These are phyloP conservation scores for Musca vetustissima DNA, from an alignment of 1,140 invertebrate genomes.

Conservation along the genomic window DNA sequence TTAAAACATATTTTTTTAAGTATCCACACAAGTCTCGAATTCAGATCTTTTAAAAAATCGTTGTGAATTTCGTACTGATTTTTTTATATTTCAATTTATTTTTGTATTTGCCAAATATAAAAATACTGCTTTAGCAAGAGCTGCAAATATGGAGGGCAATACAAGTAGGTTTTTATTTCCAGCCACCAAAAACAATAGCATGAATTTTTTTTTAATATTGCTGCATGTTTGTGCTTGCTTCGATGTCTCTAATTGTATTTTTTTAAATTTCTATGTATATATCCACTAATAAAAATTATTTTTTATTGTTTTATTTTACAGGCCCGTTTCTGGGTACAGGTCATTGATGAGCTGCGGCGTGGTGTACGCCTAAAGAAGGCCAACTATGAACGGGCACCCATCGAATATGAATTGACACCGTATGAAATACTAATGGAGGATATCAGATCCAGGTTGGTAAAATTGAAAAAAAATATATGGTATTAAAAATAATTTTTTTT, in stretches of 20 bases:
- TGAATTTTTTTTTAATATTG: background rate
- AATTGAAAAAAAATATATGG: too few relatives aligned
- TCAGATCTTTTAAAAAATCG: too few relatives aligned
- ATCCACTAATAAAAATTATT: conserved; percentile 11
- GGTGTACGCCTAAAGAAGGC: conserved; percentile 94
- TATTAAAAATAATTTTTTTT: too few relatives aligned
- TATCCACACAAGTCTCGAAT: too few relatives aligned
- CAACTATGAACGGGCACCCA: conserved; percentile 66
- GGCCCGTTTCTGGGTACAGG: conserved; percentile 96
- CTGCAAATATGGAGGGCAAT: conserved; percentile 73
- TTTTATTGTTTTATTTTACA: conserved; percentile 54
- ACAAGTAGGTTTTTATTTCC: conserved; percentile 65
- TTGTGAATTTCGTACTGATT: too few relatives aligned
- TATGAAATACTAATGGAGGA: conserved; percentile 98
- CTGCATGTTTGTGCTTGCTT: background rate
- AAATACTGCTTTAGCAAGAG: conserved; percentile 61
- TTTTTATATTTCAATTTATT: too few relatives aligned
- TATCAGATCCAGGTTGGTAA: conserved; percentile 77
- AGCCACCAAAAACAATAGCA: too few relatives aligned
- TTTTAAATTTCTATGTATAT: too few relatives aligned
- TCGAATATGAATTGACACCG: conserved; percentile 94
- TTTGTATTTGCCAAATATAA: too few relatives aligned
- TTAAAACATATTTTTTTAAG: too few relatives aligned
- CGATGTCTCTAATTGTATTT: too few relatives aligned
- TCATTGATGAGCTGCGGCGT: conserved; percentile 79